Percentiles rank a stretch among this genome's conserved stretches.
These are phyloP conservation scores for Acromyrmex heyeri DNA, from an alignment of 1,140 invertebrate genomes.

Conservation along the genomic window DNA sequence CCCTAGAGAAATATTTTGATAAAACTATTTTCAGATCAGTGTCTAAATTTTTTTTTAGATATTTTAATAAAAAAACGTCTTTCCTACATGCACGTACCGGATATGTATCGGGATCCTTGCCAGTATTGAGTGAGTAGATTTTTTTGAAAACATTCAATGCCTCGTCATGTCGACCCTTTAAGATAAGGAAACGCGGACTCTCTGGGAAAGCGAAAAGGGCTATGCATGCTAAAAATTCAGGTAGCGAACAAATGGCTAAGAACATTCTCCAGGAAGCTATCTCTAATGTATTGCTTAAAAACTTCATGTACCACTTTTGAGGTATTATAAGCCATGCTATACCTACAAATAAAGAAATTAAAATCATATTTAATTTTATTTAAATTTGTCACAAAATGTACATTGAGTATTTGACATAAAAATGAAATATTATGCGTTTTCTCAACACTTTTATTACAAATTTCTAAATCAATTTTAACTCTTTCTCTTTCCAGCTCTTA, in stretches of 20 bases:
- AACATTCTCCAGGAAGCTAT: constrained; percentile 90
- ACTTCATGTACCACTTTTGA: constrained; percentile 83
- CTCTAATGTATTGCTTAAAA: constrained; percentile 80
- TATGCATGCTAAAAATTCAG: constrained; percentile 88
- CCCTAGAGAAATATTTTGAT: too few species aligned
- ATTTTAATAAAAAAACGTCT: too few species aligned
- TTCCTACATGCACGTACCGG: constrained; percentile 75
- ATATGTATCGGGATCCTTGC: constrained; percentile 83
- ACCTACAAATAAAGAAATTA: constrained; percentile 81
- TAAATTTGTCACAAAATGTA: not conserved
- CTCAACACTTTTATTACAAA: not conserved
- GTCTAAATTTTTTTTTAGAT: too few species aligned
- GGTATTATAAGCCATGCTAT: constrained; percentile 91
- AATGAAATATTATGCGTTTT: not conserved
- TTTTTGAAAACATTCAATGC: constrained; percentile 87
- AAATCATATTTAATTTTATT: not conserved
- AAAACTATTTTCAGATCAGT: not conserved
- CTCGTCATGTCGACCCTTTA: constrained; percentile 86
- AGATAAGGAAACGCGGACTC: constrained; percentile 90
- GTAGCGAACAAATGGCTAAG: constrained; percentile 89
- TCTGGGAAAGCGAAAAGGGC: constrained; percentile 89
- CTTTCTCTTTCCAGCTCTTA: not conserved
- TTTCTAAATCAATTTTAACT: not conserved
- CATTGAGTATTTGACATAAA: not conserved
- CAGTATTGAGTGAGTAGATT: constrained; percentile 87